Evolutionary conservation across 2,797 vertebrate species (phyloP), one percentile per base, ranked within the genome.

Genomic region (Clamator glandarius): DNA sequence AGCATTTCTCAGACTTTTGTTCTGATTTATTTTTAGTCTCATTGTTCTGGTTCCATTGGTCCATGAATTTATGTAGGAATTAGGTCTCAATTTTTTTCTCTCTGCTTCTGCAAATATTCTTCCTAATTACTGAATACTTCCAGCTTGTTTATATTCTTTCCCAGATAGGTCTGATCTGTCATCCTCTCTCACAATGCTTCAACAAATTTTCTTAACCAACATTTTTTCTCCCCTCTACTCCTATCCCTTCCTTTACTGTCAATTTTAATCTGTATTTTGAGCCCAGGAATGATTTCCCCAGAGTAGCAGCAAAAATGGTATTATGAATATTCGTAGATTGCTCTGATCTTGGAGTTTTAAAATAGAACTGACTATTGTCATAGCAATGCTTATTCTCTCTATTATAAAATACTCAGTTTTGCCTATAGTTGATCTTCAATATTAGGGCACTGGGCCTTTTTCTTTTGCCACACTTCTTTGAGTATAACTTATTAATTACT

Each of bases 321-420:
- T 77, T 74, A 94, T 96, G 74, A 94, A 94, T 96, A 94, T 91
- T 96, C 90, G 93, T 90, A 90, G 21, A 54, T 78, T 87, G 20
- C 51, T 94, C 36, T 85, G 55, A 86, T 93, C 80, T 59, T 72
- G 23, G 57, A 79, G 61, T 93, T 92, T 94, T 93, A 96, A 96
- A 96, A 94, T 93, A 96, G 69, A 79, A 84, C 69, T 51, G 74
- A 42, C 57, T 84, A 84, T 74, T 92, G 69, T 90, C 29, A 69
- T 48, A 77, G 80, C n/a, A 95, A 75, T 85, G 41, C 63, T 89
- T 95, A 55, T 79, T 89, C 61, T 93, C 33, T 9, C 62, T 87
- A 29, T 85, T 92, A 91, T 92, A 84, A 96, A 95, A 84, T 72
- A 91, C 73, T 95, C 59, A 57, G 11, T 82, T 54, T 58, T 92